Base-by-base conservation (phyloP, 2,797 vertebrate genomes). In the Ctenopoma kingsleyae region DNA sequence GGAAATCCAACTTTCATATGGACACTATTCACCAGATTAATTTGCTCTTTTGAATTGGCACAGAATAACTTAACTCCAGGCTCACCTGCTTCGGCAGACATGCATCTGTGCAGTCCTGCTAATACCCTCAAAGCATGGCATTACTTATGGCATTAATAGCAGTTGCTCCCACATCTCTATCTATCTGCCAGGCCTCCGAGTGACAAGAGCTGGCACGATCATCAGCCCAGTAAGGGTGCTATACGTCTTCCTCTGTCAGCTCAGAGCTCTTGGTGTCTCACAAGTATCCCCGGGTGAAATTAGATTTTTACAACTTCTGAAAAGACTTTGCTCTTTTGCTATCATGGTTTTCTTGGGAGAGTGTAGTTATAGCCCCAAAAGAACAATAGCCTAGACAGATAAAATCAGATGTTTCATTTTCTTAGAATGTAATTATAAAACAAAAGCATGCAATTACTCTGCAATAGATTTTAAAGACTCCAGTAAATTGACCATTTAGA, bases 271-370 rank as follows among this genome's bases (percentile, higher is more conserved):
- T 52, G 76, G 77, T 84, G 73, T 84, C 82, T 85, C 67, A 74
- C 69, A 79, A 74, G 59, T 13, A 7, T 84, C 66, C 55, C 83
- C 57, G 75, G 65, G 54, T 86, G 76, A 92, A 89, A 92, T 90
- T 54, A 79, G 77, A 90, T 91, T 89, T 87, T 78, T 40, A 64
- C 22, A 74, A 88, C 83, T 80, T 90, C 80, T 78, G 62, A 88
- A 88, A 77, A 63, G 56, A 75, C 73, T 78, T 74, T 74, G 62
- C 68, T 84, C 66, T 85, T 49, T 72, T 53, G 25, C 73, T 57
- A 71, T 76, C 73, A 64, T 12, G 20, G 20, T 46, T 71, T 66
- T 48, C 46, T 75, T 70, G 32, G 22, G 41, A 57, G 44, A 50
- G 38, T 25, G 27, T 36, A 38, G 53, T 74, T 66, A 50, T 25